Evolutionary conservation across 2,797 vertebrate species (phyloP).

Genomic region (Paramormyrops hopkinsi): DNA sequence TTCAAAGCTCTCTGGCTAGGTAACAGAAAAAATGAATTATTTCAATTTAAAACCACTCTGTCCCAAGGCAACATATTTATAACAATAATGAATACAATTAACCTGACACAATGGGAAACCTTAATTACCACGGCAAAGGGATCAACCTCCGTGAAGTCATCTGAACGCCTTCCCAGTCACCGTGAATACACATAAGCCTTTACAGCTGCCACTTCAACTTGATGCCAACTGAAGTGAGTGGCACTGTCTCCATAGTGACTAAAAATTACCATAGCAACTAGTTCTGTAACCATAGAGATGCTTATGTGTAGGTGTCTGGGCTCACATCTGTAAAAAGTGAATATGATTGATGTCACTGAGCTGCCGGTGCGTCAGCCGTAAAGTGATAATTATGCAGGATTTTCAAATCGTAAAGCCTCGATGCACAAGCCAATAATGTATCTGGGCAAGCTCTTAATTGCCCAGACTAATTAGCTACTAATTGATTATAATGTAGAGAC

Average conservation of each 20-base stretch:
- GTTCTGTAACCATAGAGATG: constrained; percentile 17
- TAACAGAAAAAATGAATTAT: not conserved
- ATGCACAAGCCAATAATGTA: not conserved
- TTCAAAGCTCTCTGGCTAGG: not conserved
- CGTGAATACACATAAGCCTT: not conserved
- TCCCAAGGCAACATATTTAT: not conserved
- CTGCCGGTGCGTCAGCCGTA: not conserved
- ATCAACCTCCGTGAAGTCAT: not conserved
- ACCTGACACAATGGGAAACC: not conserved
- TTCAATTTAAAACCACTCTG: not conserved
- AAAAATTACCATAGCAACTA: constrained; percentile 17
- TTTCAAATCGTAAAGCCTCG: not conserved
- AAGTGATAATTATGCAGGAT: not conserved
- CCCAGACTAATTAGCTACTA: not conserved
- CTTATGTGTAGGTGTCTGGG: constrained; percentile 19
- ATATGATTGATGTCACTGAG: constrained; percentile 9
- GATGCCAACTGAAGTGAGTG: constrained; percentile 7
- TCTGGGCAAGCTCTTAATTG: not conserved
- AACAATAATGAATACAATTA: not conserved
- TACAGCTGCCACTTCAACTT: constrained; percentile 15
- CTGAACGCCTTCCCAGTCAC: not conserved
- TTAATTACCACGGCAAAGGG: not conserved
- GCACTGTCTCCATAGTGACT: constrained; percentile 18
- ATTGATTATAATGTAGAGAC: not conserved
- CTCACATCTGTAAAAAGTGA: constrained; percentile 12